Evolutionary conservation across 2,797 vertebrate species (phyloP), one percentile per base, ranked within the genome.

Genomic region (Mormyrus proboscirostris): DNA sequence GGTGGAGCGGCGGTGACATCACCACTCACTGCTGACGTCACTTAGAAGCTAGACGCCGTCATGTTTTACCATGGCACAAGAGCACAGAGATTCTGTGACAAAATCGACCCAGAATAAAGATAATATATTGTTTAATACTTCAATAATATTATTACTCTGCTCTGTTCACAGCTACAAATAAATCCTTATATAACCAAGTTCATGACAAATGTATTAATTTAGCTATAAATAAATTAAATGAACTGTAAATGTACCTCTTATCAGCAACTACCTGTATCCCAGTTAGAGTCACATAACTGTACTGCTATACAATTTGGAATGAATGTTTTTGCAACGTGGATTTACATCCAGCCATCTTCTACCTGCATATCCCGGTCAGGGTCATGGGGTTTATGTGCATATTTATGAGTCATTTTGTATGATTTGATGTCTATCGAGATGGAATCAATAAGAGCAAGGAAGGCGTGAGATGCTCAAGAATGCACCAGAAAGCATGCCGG

Each of bases 141-240:
- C 0, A 16, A 76, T 33, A 16, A 76, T 76, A 41, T 76, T 19
- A 76, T 76, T 44, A 76, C 73, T 76, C 73, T 76, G 73, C 73
- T 76, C 5, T 76, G 73, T 76, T 76, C 73, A 76, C 16, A 76
- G 73, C 73, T 76, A 76, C 33, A 44, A 76, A 76, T 76, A 76
- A 38, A 76, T 76, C 73, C 38, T 76, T 76, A 76, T 76, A 76
- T 76, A 76, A 76, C 73, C 73, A 76, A 76, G 38, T 76, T 76
- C 73, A 76, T 76, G 73, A 38, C 33, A 76, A 76, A 76, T 76
- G 44, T 76, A 76, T 38, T 76, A 44, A 44, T 76, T 76, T 76
- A 14, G 38, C 16, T 41, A 41, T 76, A 41, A 76, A 41, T 76
- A 41, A 44, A 76, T 76, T 76, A 41, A 76, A 76, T 76, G 33